These are phyloP conservation scores for Hydrochoerus hydrochaeris DNA, from an alignment of 2,113 vertebrate genomes.

Conservation along the genomic window DNA sequence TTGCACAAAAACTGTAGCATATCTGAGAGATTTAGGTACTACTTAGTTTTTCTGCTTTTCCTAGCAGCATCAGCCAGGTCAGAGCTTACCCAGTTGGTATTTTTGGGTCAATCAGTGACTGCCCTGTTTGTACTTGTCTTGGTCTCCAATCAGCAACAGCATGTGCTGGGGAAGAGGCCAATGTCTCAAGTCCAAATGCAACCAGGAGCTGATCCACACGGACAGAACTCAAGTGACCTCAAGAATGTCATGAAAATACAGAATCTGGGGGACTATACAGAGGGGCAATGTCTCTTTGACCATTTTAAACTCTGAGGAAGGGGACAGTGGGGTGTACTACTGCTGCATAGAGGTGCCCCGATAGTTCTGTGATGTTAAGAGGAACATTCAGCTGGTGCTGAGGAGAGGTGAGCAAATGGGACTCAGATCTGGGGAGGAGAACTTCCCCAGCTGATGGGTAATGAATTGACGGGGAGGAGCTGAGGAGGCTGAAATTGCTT, in stretches of 20 bases:
- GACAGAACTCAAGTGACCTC: background rate
- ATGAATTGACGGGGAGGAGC: background rate
- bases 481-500: background rate
- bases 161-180: slow-evolving; percentile 88
- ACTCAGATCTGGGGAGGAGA: no score
- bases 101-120: slow-evolving; percentile 80
- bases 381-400: slow-evolving; percentile 79
- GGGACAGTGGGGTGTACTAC: slow-evolving; percentile 85
- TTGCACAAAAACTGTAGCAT: background rate
- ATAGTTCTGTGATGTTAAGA: slow-evolving; percentile 87
- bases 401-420: slow-evolving; percentile 49
- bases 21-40: background rate
- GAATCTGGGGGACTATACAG: slow-evolving; percentile 67
- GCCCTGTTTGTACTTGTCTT: slow-evolving; percentile 81
- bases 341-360: slow-evolving; percentile 88
- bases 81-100: slow-evolving; percentile 48
- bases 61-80: slow-evolving; percentile 11
- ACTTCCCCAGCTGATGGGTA: no score
- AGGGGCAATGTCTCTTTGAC: slow-evolving; percentile 87
- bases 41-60: background rate
- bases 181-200: slow-evolving; percentile 82
- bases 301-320: slow-evolving; percentile 70
- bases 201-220: slow-evolving; percentile 75
- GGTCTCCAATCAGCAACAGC: background rate
- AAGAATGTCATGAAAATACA: slow-evolving; percentile 74